A percentile compares a stretch with the other conserved stretches of the same genome.
phyloP scores from a whole-genome alignment of 1,140 invertebrate genomes.

The Lordiphosa collinella region DNA sequence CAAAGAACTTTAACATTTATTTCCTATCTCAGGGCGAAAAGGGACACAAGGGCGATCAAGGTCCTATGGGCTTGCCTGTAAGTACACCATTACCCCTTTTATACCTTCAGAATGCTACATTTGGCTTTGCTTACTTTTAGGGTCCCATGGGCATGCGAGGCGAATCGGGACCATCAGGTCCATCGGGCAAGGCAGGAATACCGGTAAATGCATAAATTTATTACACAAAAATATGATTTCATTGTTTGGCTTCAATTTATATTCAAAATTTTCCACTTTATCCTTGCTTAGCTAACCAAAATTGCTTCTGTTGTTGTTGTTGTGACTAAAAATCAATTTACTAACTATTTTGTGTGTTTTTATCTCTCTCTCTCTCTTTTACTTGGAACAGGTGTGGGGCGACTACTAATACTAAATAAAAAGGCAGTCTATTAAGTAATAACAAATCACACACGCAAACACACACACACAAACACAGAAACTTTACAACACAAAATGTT shows the following conservation, averaged over 20 bases:
- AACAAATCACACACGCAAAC: constrained; percentile 44
- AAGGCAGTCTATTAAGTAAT: constrained; percentile 55
- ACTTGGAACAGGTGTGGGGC: constrained; percentile 78
- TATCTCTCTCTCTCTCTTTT: constrained; percentile 43
- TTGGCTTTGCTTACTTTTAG: constrained; percentile 81
- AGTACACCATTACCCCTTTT: constrained; percentile 82
- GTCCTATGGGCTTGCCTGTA: constrained; percentile 97
- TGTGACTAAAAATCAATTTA: constrained; percentile 49
- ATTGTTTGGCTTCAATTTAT: constrained; percentile 54
- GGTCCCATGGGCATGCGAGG: constrained; percentile 94
- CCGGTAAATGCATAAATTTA: constrained; percentile 84
- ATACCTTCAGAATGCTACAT: no score
- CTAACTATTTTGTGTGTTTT: constrained; percentile 55
- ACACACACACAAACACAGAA: constrained; percentile 17
- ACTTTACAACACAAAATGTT: constrained; percentile 34
- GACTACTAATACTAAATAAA: constrained; percentile 74
- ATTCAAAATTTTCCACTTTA: constrained; percentile 31
- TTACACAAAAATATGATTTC: constrained; percentile 10
- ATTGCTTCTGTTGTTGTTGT: constrained; percentile 18
- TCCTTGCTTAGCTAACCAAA: constrained; percentile 19
- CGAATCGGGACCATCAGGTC: constrained; percentile 86
- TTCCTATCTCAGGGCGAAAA: constrained; percentile 89
- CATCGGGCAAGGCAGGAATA: constrained; percentile 87
- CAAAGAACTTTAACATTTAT: background rate
- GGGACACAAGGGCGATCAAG: constrained; percentile 93